A percentile compares a stretch with the other conserved stretches of the same genome.
These are phyloP conservation scores for Anas platyrhynchos DNA, from an alignment of 2,113 vertebrate species.

Conservation along the genomic window DNA sequence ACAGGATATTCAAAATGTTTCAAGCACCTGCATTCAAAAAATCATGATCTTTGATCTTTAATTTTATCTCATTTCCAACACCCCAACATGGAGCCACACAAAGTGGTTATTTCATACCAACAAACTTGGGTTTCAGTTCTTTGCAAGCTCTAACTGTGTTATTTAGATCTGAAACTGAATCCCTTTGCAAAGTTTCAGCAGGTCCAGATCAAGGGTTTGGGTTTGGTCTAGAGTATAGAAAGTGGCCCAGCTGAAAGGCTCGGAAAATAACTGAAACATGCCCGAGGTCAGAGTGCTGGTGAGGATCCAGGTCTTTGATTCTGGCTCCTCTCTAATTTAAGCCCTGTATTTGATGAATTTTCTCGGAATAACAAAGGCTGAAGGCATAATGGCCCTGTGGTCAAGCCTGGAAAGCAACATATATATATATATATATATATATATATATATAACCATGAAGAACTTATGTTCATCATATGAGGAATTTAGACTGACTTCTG, in stretches of 20 bases:
- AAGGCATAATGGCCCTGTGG: neutral
- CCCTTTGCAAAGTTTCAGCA: neutral
- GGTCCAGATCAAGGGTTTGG: neutral
- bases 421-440: neutral
- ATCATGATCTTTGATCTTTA: neutral
- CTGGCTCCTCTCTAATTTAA: conserved; percentile 21
- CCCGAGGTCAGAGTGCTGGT: neutral
- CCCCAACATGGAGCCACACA: neutral
- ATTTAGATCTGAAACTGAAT: neutral
- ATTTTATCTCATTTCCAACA: neutral
- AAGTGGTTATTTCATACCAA: neutral
- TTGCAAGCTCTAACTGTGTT: neutral
- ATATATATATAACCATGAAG: neutral
- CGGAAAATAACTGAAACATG: neutral
- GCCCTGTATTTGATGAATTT: neutral
- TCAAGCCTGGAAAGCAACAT: neutral
- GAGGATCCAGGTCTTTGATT: conserved; percentile 1
- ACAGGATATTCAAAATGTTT: neutral
- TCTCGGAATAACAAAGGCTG: neutral
- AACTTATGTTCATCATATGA: neutral
- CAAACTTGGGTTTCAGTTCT: neutral
- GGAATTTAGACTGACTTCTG: neutral
- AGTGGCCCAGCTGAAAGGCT: neutral
- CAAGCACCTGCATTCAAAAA: neutral
- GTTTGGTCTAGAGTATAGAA: neutral